Base-by-base conservation (phyloP, 2,113 vertebrate species). In the Pao palembangensis region DNA sequence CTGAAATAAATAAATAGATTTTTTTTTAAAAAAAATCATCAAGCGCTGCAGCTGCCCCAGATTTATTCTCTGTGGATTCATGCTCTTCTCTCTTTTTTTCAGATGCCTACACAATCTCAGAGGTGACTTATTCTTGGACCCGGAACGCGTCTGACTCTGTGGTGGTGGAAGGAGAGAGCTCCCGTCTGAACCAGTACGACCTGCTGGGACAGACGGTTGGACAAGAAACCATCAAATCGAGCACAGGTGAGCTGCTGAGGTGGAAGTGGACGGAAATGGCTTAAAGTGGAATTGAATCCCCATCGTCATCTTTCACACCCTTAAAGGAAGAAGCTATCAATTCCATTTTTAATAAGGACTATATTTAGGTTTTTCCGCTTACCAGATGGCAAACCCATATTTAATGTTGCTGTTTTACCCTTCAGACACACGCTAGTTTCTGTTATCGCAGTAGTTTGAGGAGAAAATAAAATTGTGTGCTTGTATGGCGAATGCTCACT, bases 81-180 rank as follows among this genome's bases (percentile, higher is more conserved):
- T 63, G 51, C 20, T 55, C 15, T 63, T 55, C n/a, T 59, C 16
- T 67, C 1, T 51, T 44, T 54, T 54, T 65, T 74, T 55, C 77
- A 99, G 97, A 99, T 88, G 97, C 97, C 12, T 99, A 99, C 69
- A 99, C 97, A 52, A 93, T 93, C 53, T 93, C 95, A 52, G 97
- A 99, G 79, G 97, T 99, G 75, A 98, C 94, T 16, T 99, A 98
- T 42, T 92, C 93, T 58, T 99, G 97, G 96, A 99, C 95, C 55
- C 91, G 86, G 0, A 98, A 97, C 65, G 94, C 97, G 23, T 94
- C 94, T 1, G 93, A 96, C 68, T 99, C 97, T 5, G 97, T 99
- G 58, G 95, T 96, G 65, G 97, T 99, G 61, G 96, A 95, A 75
- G 93, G 90, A 61, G 96, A 99, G 84, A 96, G 95, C 56, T 99